phyloP scores from a whole-genome alignment of 2,888 invertebrate genomes.

The Synanthedon myopaeformis region DNA sequence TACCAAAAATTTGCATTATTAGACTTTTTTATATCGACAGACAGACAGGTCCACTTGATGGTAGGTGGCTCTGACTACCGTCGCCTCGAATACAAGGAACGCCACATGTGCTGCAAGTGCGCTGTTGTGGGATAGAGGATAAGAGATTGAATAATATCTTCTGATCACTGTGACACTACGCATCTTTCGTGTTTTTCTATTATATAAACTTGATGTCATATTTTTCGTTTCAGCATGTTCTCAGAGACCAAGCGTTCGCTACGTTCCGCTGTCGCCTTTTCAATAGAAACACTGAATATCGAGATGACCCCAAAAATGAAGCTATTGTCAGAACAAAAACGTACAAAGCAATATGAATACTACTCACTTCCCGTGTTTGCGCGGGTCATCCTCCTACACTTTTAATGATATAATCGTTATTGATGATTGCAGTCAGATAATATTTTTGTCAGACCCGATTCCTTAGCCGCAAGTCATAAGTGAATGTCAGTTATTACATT shows the following conservation, averaged over 20 bases:
- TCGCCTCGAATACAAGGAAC: neutral
- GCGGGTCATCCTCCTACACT: conserved; percentile 33
- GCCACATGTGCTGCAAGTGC: neutral
- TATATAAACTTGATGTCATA: no score
- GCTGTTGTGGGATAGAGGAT: neutral
- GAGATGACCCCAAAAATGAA: neutral
- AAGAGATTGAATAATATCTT: no score
- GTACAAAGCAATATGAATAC: neutral
- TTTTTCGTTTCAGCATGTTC: no score
- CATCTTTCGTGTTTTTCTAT: no score
- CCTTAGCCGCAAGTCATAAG: neutral
- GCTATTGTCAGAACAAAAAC: neutral
- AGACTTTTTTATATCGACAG: neutral
- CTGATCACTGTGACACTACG: no score
- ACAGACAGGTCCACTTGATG: neutral
- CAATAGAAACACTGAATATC: neutral
- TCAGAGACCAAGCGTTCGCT: no score
- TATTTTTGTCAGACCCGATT: conserved; percentile 20
- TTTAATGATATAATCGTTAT: conserved; percentile 64
- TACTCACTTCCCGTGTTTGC: conserved; percentile 29
- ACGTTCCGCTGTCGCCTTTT: no score
- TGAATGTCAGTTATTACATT: no score
- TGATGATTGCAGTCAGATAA: conserved; percentile 56
- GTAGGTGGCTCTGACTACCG: neutral
- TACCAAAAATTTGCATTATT: neutral